Evolutionary conservation across 2,797 vertebrate genomes (phyloP), one percentile per base, ranked within the genome.

Genomic region (Helarctos malayanus): DNA sequence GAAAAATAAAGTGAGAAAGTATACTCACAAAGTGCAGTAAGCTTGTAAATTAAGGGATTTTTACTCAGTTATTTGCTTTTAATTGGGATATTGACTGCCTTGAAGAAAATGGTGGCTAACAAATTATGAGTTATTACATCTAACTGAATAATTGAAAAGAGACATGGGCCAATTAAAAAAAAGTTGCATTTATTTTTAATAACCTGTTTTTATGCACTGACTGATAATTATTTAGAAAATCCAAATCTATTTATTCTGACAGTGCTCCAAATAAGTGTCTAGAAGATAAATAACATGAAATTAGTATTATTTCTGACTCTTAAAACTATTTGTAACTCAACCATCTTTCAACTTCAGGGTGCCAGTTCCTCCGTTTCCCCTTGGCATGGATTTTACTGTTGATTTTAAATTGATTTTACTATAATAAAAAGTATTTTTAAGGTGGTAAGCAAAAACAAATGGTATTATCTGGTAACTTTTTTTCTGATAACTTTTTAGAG

Each of bases 211-310:
- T 59, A 83, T 59, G 8, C 3, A 80, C 14, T 87, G 29, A 68
- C 4, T 56, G 35, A 81, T 45, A 83, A 81, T n/a, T 86, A 29
- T 73, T 95, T 54, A 12, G 54, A 79, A 91, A 68, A 57, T 75
- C 11, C 19, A 41, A 75, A 63, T 81, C 32, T 63, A 57, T 76
- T 89, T 89, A 69, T 95, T 83, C 82, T 87, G 61, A 84, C 21
- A 71, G 32, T 63, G 19, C 9, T 78, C 29, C n/a, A 94, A 95
- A 23, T 85, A 94, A 76, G 21, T 73, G n/a, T 71, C 21, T 71
- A 61, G 15, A 56, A 68, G 13, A 91, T 91, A 89, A 86, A 94
- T 59, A 80, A 68, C 14, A 11, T 79, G 19, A 91, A 96, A 82
- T 87, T 56, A 71, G 25, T 75, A 12, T 21, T 68, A 69, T 69